These are phyloP conservation scores for Leptonema lineaticorne DNA, from an alignment of 1,140 invertebrate genomes.

Conservation along the genomic window DNA sequence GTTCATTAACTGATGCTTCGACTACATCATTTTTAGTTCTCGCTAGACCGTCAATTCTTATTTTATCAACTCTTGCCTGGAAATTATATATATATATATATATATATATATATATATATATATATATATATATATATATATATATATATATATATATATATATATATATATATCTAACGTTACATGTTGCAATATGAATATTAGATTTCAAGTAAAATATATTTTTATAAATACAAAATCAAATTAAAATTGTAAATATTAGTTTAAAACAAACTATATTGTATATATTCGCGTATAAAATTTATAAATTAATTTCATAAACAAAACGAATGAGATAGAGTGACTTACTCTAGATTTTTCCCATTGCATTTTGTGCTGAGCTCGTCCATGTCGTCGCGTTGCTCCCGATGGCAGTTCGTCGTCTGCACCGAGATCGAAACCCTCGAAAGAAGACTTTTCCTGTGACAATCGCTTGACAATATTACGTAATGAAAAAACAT, in stretches of 20 bases:
- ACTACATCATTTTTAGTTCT: conserved; percentile 84
- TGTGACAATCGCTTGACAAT: no score
- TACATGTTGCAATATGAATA: no score
- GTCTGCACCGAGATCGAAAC: background rate
- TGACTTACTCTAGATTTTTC: background rate
- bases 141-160: background rate
- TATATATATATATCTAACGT: background rate
- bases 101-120: background rate
- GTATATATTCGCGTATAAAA: no score
- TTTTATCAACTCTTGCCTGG: conserved; percentile 73
- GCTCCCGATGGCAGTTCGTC: background rate
- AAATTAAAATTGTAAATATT: background rate
- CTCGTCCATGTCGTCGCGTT: background rate
- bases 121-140: background rate
- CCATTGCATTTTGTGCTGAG: background rate
- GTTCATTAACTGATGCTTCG: conserved; percentile 66
- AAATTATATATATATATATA: conserved; percentile 19
- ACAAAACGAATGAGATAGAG: no score
- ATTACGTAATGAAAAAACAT: background rate
- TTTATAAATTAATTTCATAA: no score
- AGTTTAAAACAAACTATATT: no score
- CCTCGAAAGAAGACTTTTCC: background rate
- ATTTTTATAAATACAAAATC: background rate
- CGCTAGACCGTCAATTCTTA: conserved; percentile 77
- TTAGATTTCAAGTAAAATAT: background rate